phyloP scores from a whole-genome alignment of 1,140 invertebrate species.

The Maconellicoccus hirsutus region DNA sequence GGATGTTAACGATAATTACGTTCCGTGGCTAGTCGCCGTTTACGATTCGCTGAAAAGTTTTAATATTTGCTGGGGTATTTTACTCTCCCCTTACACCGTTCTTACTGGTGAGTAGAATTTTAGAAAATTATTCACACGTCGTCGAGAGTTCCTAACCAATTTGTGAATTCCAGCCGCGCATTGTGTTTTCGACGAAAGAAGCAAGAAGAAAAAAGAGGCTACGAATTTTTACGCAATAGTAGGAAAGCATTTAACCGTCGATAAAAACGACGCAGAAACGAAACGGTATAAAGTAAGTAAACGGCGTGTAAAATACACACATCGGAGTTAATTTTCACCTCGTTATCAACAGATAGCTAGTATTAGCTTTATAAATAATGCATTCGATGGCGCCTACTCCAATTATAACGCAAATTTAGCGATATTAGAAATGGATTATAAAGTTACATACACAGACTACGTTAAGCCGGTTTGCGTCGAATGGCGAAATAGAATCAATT shows the following conservation, averaged over 20 bases:
- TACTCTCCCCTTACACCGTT: neutral
- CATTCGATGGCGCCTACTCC: neutral
- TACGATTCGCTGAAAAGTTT: neutral
- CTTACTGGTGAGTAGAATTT: neutral
- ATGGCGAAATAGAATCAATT: neutral
- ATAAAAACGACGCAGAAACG: neutral
- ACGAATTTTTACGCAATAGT: neutral
- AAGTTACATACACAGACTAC: neutral
- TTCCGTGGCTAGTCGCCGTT: neutral
- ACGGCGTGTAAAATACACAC: too few relatives aligned
- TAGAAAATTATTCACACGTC: neutral
- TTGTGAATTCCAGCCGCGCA: neutral
- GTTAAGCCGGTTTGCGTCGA: neutral
- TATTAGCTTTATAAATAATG: neutral
- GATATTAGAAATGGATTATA: neutral
- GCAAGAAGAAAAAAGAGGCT: neutral
- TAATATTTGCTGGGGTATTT: neutral
- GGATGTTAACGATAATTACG: neutral
- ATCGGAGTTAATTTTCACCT: neutral
- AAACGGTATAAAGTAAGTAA: neutral
- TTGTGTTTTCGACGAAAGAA: neutral
- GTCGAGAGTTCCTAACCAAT: neutral
- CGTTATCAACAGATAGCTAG: neutral
- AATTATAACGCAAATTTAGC: neutral
- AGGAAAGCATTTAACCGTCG: neutral